Evolutionary conservation across 2,113 vertebrate species (phyloP).

Genomic region (Equus quagga): DNA sequence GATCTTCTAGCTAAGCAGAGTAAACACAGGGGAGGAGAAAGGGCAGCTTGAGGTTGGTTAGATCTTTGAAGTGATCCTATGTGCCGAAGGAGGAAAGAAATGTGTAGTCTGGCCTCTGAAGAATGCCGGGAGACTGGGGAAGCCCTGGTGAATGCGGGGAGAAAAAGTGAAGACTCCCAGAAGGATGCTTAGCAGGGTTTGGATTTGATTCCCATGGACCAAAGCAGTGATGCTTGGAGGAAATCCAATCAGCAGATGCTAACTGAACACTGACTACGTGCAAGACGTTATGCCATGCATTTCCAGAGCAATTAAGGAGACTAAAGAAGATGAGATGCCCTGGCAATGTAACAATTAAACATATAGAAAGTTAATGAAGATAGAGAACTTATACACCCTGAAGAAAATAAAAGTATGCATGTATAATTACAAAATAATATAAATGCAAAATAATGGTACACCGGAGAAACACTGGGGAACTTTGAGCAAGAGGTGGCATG

Average conservation of each 20-base stretch:
- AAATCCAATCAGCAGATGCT: background rate
- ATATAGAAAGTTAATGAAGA: background rate
- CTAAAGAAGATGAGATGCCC: background rate
- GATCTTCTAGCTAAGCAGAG: slow-evolving; percentile 21
- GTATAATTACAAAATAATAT: background rate
- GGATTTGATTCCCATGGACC: background rate
- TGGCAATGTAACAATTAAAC: background rate
- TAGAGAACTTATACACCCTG: background rate
- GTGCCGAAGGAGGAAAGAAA: background rate
- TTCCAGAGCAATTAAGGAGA: background rate
- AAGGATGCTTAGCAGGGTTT: background rate
- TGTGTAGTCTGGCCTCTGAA: background rate
- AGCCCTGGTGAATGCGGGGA: background rate
- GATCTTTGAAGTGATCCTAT: background rate
- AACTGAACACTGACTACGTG: background rate
- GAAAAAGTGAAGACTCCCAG: too few species aligned
- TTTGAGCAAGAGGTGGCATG: background rate
- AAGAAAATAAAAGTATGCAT: background rate
- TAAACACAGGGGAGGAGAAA: slow-evolving; percentile 36
- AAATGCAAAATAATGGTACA: background rate
- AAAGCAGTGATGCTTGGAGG: background rate
- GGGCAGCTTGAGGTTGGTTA: background rate
- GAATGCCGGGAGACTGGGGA: background rate
- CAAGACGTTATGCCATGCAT: background rate
- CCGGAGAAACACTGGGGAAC: background rate